Conservation (phyloP, 2,113 vertebrate genomes). For the Podocnemis expansa region DNA sequence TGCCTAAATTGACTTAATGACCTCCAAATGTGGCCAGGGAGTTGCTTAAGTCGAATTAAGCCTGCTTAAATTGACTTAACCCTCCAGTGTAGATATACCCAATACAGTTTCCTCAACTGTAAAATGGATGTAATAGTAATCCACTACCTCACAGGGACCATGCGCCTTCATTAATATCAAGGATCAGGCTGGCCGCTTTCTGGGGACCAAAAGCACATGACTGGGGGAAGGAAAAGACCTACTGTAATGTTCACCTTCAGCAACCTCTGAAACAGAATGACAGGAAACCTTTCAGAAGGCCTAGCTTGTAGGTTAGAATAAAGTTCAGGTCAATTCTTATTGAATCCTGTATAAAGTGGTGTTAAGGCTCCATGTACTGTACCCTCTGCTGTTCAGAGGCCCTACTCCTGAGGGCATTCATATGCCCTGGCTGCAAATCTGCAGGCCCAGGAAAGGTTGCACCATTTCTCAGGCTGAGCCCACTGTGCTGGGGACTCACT, state of each 20-base stretch:
- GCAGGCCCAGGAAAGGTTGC: accelerated
- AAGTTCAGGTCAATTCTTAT: not conserved
- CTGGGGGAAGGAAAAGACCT: not conserved
- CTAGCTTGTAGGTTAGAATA: too few species aligned
- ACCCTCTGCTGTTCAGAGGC: not conserved
- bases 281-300: not conserved
- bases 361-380: not conserved
- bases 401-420: not conserved
- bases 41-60: too few species aligned
- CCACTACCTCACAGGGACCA: not conserved
- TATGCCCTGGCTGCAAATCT: accelerated
- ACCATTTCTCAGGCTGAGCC: not conserved
- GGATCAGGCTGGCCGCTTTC: not conserved
- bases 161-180: not conserved
- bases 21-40: too few species aligned
- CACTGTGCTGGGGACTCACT: not conserved
- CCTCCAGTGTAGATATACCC: too few species aligned
- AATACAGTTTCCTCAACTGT: not conserved
- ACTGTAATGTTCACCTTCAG: not conserved
- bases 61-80: too few species aligned
- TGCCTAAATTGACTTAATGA: too few species aligned
- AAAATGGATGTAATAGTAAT: not conserved
- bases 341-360: not conserved
- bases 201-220: not conserved
- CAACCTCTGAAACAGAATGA: not conserved